A percentile compares a stretch with the other conserved stretches of the same genome.
These are phyloP conservation scores for Rhinogobius similis DNA, from an alignment of 2,113 vertebrate species.

Conservation along the genomic window DNA sequence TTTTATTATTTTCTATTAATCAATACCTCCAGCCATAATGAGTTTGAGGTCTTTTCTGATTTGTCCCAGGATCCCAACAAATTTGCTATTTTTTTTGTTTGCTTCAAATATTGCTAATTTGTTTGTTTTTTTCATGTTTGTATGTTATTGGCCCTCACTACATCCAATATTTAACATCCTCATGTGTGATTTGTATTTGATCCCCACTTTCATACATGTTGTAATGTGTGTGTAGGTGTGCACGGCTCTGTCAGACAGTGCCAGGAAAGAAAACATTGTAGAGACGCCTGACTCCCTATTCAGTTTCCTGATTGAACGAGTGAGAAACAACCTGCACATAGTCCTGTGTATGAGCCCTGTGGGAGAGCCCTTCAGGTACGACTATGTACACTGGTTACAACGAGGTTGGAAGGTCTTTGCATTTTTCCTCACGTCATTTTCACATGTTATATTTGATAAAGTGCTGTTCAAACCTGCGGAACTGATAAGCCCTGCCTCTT, in stretches of 20 bases:
- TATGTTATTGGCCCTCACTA: too few relatives aligned
- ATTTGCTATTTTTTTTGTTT: too few relatives aligned
- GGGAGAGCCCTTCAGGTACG: constrained; percentile 87
- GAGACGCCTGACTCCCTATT: constrained; percentile 84
- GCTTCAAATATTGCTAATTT: too few relatives aligned
- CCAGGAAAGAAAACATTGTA: constrained; percentile 73
- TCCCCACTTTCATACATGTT: not conserved
- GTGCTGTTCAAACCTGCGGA: not conserved
- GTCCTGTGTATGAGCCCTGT: constrained; percentile 87
- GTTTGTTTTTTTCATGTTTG: too few relatives aligned
- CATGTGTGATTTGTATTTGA: not conserved
- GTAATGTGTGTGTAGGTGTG: constrained; percentile 70
- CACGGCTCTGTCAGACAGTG: constrained; percentile 73
- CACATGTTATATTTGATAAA: not conserved
- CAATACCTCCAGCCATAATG: too few relatives aligned
- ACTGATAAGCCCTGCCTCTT: too few relatives aligned
- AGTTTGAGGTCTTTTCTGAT: too few relatives aligned
- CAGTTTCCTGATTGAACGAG: constrained; percentile 83
- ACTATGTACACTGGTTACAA: not conserved
- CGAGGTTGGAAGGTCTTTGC: not conserved
- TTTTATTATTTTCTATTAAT: too few relatives aligned
- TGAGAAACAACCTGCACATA: constrained; percentile 86
- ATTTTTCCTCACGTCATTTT: not conserved
- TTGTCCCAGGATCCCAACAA: too few relatives aligned
- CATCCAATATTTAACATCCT: too few relatives aligned